Conservation (phyloP, 2,797 vertebrate species). For the Notolepis coatsorum region DNA sequence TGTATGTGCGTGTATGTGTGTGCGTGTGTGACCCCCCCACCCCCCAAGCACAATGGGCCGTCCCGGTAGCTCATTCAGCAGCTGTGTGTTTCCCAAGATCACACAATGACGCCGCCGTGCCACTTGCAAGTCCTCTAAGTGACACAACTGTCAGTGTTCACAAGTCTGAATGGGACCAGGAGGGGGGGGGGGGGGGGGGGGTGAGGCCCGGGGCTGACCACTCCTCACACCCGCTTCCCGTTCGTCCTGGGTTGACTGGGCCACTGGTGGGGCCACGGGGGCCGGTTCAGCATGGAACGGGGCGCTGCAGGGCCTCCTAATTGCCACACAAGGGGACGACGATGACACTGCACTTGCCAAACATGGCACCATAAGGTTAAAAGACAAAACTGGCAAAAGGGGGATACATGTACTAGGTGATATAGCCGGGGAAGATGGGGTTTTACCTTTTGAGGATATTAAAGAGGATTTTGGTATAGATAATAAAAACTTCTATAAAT, state of each 20-base stretch:
- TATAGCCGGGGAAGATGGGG: too few species aligned
- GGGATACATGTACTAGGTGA: too few species aligned
- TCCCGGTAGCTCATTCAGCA: constrained; percentile 84
- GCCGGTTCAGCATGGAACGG: constrained; percentile 56
- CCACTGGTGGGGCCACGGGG: constrained; percentile 76
- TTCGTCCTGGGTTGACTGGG: constrained; percentile 65
- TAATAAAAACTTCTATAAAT: too few species aligned
- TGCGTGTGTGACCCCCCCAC: constrained; percentile 66
- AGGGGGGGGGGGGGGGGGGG: constrained; percentile 44
- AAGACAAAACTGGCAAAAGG: too few species aligned
- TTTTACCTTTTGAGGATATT: too few species aligned
- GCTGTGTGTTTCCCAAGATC: constrained; percentile 89
- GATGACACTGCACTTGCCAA: constrained; percentile 53
- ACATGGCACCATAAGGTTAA: constrained; percentile 55
- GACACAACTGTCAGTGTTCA: constrained; percentile 82
- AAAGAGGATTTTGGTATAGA: too few species aligned
- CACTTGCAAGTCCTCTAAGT: constrained; percentile 81
- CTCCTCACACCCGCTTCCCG: constrained; percentile 77
- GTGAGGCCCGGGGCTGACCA: constrained; percentile 72
- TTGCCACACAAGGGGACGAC: constrained; percentile 57
- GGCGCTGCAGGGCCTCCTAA: constrained; percentile 71
- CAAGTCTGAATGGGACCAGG: constrained; percentile 80
- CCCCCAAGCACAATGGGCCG: constrained; percentile 79
- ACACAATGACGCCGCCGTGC: constrained; percentile 84
- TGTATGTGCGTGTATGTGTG: constrained; percentile 32